Conservation (phyloP, 2,797 vertebrate species). For the Apogon talboti region DNA sequence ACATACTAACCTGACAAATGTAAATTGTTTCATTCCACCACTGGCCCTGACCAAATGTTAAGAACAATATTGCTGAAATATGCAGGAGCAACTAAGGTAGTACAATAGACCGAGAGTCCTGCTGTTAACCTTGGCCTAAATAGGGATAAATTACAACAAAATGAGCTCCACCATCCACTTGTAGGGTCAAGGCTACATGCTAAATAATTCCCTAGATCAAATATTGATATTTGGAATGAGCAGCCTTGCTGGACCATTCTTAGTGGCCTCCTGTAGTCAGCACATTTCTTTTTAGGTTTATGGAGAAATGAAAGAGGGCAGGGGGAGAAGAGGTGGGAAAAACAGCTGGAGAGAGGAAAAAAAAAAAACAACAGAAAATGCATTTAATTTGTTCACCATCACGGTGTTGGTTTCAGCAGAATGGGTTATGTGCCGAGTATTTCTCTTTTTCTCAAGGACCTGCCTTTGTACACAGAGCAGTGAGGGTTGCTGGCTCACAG, state of each 20-base stretch:
- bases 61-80: constrained; percentile 6
- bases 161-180: constrained; percentile 54
- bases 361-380: constrained; percentile 37
- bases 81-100: constrained; percentile 7
- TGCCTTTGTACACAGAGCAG: constrained; percentile 65
- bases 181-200: constrained; percentile 31
- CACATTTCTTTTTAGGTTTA: constrained; percentile 46
- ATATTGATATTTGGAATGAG: constrained; percentile 76
- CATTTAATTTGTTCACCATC: constrained; percentile 72
- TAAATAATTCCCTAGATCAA: constrained; percentile 72
- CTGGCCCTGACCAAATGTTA: constrained; percentile 9
- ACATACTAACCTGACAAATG: no score
- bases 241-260: constrained; percentile 46
- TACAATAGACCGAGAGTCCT: constrained; percentile 10
- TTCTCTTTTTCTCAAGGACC: constrained; percentile 76
- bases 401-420: constrained; percentile 65
- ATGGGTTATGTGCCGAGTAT: constrained; percentile 63
- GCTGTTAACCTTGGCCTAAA: constrained; percentile 35
- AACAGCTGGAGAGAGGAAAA: constrained; percentile 33
- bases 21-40: not conserved
- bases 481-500: constrained; percentile 74
- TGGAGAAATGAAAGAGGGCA: constrained; percentile 33
- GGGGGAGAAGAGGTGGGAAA: constrained; percentile 5
- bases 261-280: constrained; percentile 57
- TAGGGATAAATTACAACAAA: constrained; percentile 46